These are phyloP conservation scores for Galeruca laticollis DNA, from an alignment of 2,888 invertebrate genomes.

Conservation along the genomic window DNA sequence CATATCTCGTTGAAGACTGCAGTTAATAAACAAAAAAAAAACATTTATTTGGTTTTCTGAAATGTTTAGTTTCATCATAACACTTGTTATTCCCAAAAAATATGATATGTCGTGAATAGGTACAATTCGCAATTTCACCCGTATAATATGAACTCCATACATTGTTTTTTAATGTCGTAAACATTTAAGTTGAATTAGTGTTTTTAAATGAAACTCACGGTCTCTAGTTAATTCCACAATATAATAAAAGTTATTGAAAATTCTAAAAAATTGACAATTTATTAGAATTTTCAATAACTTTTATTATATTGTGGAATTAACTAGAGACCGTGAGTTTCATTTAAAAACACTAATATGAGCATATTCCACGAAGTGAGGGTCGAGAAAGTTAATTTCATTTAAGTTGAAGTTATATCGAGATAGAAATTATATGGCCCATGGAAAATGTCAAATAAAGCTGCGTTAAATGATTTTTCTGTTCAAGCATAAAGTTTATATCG, in stretches of 20 bases:
- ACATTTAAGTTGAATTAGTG: not conserved
- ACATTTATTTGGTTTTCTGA: not conserved
- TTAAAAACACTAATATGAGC: no score
- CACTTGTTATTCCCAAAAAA: not conserved
- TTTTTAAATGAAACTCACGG: no score
- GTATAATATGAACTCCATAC: not conserved
- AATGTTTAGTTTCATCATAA: not conserved
- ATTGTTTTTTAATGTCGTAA: slow-evolving; percentile 1
- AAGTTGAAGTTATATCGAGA: not conserved
- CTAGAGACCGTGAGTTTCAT: no score
- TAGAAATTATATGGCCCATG: not conserved
- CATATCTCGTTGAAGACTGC: no score
- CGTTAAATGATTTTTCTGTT: slow-evolving; percentile 9
- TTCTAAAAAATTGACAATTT: no score
- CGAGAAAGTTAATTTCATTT: no score
- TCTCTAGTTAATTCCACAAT: no score
- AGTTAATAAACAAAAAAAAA: not conserved
- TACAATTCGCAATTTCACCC: not conserved
- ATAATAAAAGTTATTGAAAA: no score
- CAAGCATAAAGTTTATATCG: not conserved
- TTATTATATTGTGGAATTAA: no score
- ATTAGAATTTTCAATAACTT: no score
- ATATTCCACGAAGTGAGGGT: no score
- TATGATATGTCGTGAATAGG: not conserved
- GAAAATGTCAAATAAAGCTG: slow-evolving; percentile 10